phyloP scores from a whole-genome alignment of 1,140 invertebrate species.

The Dendroctonus valens region DNA sequence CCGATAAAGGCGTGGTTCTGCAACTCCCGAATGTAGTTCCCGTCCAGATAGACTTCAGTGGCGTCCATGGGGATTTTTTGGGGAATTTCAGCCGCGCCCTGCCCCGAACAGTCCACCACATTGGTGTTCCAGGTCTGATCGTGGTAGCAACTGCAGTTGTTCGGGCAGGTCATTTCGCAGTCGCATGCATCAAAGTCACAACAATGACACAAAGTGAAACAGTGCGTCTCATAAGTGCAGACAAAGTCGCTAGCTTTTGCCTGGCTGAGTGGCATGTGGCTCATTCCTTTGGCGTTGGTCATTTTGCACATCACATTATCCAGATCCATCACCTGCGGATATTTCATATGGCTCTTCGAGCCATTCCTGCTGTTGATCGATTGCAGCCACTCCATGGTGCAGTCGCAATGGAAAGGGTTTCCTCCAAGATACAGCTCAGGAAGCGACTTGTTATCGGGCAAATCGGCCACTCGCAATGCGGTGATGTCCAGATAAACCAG shows the following conservation, averaged over 20 bases:
- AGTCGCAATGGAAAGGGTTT: conserved; percentile 89
- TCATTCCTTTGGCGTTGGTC: conserved; percentile 69
- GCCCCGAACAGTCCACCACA: conserved; percentile 84
- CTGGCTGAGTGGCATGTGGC: conserved; percentile 66
- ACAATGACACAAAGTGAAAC: conserved; percentile 89
- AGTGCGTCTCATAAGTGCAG: conserved; percentile 88
- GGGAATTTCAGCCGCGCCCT: conserved; percentile 73
- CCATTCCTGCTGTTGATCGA: conserved; percentile 81
- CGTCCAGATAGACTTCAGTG: conserved; percentile 87
- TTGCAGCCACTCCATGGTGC: conserved; percentile 89
- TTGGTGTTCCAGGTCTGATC: conserved; percentile 91
- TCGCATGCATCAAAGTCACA: conserved; percentile 94
- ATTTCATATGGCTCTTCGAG: conserved; percentile 59
- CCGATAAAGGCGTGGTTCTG: conserved; percentile 90
- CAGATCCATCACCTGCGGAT: conserved; percentile 83
- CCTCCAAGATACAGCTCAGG: conserved; percentile 87
- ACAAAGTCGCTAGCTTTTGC: conserved; percentile 78
- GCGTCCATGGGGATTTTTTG: conserved; percentile 89
- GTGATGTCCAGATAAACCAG: conserved; percentile 78
- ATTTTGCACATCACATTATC: conserved; percentile 82
- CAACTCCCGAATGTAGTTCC: conserved; percentile 80
- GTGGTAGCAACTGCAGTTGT: conserved; percentile 88
- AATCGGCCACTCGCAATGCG: conserved; percentile 71
- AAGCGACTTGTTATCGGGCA: conserved; percentile 65
- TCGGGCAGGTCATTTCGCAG: conserved; percentile 92